Evolutionary conservation across 92 coral and sea anemone species (phyloP).

Genomic region (Plumapathes pennacea): DNA sequence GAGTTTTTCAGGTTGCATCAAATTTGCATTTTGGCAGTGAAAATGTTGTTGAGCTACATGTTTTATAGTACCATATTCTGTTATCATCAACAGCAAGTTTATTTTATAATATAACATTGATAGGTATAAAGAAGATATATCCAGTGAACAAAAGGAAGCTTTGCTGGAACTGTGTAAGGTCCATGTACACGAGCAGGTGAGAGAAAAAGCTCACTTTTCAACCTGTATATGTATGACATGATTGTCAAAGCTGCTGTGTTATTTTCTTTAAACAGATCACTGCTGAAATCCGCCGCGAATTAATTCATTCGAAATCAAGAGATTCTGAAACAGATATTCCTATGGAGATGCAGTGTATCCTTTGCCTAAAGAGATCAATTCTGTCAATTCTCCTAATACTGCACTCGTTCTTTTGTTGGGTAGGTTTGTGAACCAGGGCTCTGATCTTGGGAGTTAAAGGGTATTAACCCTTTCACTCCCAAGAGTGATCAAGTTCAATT

Average conservation of each 20-base stretch:
- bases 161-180: slow-evolving; percentile 82
- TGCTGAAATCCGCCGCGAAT: slow-evolving; percentile 88
- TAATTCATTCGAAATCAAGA: slow-evolving; percentile 82
- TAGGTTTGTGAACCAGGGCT: no score
- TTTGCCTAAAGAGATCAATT: no score
- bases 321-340: slow-evolving; percentile 70
- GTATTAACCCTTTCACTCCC: no score
- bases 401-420: no score
- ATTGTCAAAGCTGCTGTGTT: background rate
- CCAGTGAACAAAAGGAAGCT: slow-evolving; percentile 96
- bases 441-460: no score
- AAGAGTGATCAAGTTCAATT: no score
- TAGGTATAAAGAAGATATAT: slow-evolving; percentile 95
- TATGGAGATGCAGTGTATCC: no score
- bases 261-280: slow-evolving; percentile 60
- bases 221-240: background rate
- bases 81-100: background rate
- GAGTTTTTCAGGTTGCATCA: no score
- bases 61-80: background rate
- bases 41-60: no score
- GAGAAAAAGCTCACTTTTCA: no score
- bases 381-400: no score
- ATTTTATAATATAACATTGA: background rate
- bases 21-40: no score
- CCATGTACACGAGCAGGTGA: slow-evolving; percentile 80